A percentile compares a stretch with the other conserved stretches of the same genome.
These are phyloP conservation scores for Tinea semifulvella DNA, from an alignment of 2,888 invertebrate species.

Conservation along the genomic window DNA sequence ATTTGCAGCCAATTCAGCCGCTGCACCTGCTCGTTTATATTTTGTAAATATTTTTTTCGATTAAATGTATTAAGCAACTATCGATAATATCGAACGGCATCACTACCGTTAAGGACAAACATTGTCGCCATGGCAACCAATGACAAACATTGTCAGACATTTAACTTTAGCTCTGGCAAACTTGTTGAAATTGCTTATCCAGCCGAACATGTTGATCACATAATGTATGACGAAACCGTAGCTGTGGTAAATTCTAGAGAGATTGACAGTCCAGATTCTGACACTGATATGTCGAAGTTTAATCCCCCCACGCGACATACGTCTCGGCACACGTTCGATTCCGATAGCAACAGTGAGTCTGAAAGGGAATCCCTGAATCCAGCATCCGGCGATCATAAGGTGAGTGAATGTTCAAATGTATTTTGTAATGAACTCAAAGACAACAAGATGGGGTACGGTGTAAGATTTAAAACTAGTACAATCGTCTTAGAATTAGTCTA, in stretches of 20 bases:
- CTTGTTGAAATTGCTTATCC: slow-evolving; percentile 17
- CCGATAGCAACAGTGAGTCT: slow-evolving; percentile 49
- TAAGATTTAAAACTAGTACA: too few relatives aligned
- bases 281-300: slow-evolving; percentile 52
- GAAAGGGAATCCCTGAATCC: slow-evolving; percentile 37
- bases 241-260: slow-evolving; percentile 65
- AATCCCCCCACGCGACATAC: slow-evolving; percentile 52
- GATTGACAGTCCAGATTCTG: slow-evolving; percentile 57
- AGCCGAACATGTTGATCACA: slow-evolving; percentile 32
- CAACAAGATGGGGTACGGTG: too few relatives aligned
- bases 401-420: too few relatives aligned
- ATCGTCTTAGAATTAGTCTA: too few relatives aligned
- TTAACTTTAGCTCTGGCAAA: slow-evolving; percentile 28
- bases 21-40: too few relatives aligned
- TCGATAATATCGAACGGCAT: not conserved
- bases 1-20: too few relatives aligned
- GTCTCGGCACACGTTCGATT: slow-evolving; percentile 53
- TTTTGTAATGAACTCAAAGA: too few relatives aligned
- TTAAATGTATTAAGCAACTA: not conserved
- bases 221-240: slow-evolving; percentile 69
- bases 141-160: slow-evolving; percentile 60
- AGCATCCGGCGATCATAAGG: slow-evolving; percentile 32
- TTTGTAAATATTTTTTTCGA: too few relatives aligned
- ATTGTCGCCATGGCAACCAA: slow-evolving; percentile 50
- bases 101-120: not conserved